A percentile compares a stretch with the other conserved stretches of the same genome.
These are phyloP conservation scores for Zeugodacus cucurbitae DNA, from an alignment of 1,140 invertebrate species.

Conservation along the genomic window DNA sequence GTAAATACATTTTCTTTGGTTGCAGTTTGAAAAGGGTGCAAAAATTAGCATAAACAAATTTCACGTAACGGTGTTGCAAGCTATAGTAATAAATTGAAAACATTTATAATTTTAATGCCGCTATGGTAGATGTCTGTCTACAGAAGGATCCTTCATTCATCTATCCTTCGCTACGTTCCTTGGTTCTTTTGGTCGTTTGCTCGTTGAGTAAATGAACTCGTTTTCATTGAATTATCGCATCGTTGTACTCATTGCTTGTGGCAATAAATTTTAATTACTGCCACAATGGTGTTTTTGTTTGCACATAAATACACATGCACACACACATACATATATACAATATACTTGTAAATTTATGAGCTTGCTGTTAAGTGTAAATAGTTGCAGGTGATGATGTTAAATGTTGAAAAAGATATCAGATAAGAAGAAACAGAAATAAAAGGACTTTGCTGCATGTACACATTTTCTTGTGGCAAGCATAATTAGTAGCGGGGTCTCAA, in stretches of 20 bases:
- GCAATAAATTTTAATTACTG: slow-evolving; percentile 28
- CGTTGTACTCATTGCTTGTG: slow-evolving; percentile 31
- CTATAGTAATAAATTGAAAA: slow-evolving; percentile 32
- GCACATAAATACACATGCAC: background rate
- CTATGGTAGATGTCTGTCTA: background rate
- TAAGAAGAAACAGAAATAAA: background rate
- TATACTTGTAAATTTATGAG: slow-evolving; percentile 10
- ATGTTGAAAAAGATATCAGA: slow-evolving; percentile 19
- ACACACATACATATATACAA: background rate
- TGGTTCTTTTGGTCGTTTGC: background rate
- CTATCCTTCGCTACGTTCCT: background rate
- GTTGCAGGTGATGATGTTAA: slow-evolving; percentile 26
- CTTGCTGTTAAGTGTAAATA: slow-evolving; percentile 6
- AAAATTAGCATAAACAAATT: slow-evolving; percentile 34
- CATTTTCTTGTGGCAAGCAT: background rate
- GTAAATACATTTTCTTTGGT: background rate
- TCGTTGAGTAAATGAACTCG: slow-evolving; percentile 21
- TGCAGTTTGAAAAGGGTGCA: slow-evolving; percentile 16
- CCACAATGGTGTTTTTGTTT: background rate
- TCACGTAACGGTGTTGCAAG: slow-evolving; percentile 31
- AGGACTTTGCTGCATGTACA: background rate
- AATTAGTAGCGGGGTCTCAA: too few species aligned
- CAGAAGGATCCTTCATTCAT: background rate
- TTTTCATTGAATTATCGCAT: slow-evolving; percentile 31
- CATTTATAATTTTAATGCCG: slow-evolving; percentile 28